Evolutionary conservation across 1,140 invertebrate genomes (phyloP).

Genomic region (Prorops nasuta): DNA sequence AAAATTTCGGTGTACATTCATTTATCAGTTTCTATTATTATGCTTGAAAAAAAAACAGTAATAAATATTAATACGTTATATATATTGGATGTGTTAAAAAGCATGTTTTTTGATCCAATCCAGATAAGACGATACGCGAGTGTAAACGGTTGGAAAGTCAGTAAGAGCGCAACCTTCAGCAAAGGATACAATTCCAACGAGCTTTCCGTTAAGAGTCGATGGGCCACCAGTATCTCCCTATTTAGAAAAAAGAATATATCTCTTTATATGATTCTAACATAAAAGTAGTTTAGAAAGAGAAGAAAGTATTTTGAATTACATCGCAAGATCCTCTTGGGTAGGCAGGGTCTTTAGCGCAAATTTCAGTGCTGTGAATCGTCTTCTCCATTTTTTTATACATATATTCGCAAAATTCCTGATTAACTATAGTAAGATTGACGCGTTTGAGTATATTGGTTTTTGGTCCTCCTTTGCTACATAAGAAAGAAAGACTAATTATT

Average conservation of each 20-base stretch:
- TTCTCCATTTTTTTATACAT: background rate
- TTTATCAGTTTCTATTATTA: no score
- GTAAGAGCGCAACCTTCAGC: slow-evolving; percentile 46
- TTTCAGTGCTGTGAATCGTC: slow-evolving; percentile 14
- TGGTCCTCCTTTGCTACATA: slow-evolving; percentile 9
- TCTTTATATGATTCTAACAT: background rate
- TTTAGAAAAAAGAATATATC: background rate
- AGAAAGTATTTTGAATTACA: slow-evolving; percentile 13
- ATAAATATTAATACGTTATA: no score
- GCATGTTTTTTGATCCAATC: slow-evolving; percentile 28
- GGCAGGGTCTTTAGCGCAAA: slow-evolving; percentile 25
- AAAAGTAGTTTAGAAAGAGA: background rate
- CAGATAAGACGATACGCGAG: slow-evolving; percentile 31
- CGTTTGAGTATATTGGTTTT: slow-evolving; percentile 7
- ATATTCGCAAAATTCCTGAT: slow-evolving; percentile 14
- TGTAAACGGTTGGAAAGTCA: slow-evolving; percentile 46
- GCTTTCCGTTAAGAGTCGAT: slow-evolving; percentile 46
- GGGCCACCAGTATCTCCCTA: slow-evolving; percentile 63
- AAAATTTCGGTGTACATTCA: no score
- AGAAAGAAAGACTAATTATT: no score
- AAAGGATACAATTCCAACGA: slow-evolving; percentile 55
- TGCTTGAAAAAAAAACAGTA: no score
- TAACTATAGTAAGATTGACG: slow-evolving; percentile 13
- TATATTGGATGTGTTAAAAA: no score
- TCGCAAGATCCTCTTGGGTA: slow-evolving; percentile 20